Base-by-base conservation (phyloP, 2,888 invertebrate genomes). In the Epinotia demarniana region DNA sequence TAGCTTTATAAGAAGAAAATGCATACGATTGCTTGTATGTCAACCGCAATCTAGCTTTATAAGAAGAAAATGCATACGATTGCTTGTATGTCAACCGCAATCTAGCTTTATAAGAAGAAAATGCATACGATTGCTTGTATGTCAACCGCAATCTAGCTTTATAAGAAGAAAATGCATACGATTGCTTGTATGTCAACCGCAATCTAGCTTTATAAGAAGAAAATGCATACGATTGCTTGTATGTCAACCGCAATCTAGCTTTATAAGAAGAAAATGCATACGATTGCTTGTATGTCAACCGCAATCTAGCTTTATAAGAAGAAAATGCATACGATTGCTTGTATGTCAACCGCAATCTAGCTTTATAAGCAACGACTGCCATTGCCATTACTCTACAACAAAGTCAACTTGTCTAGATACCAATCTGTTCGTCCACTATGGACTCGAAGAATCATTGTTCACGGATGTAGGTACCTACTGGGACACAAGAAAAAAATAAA, bases 381-480 rank as follows among this genome's bases (percentile, higher is more conserved):
- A 16, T 8, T 53, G n/a, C 53, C 53, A 53, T n/a, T 53, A 53
- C 53, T 53, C n/a, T 53, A 53, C 53, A 53, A 53, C 53, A 53
- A 53, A 53, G 53, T n/a, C 53, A 53, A 53, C 53, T 53, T 53
- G 53, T 53, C n/a, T 53, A n/a, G 53, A 53, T 53, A 53, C n/a
- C 6, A 53, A 53, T 53, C 53, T 53, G 53, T n/a, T 53, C 16
- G 53, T 53, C 53, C 53, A 53, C 53, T 53, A 53, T 53, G 53
- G 53, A n/a, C 53, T 53, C n/a, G 53, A 53, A 53, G 6, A 53
- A n/a, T 53, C 53, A 53, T 53, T 53, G 53, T n/a, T 53, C 53
- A 53, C n/a, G n/a, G 53, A 53, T 53, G 53, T 8, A 27, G 23
- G 23, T 3, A 27, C 23, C 23, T 2, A 53, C 8, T 8, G n/a